Evolutionary conservation across 1,140 invertebrate genomes (phyloP), one percentile per base, ranked within the genome.

Genomic region (Chrysomallon squamiferum): DNA sequence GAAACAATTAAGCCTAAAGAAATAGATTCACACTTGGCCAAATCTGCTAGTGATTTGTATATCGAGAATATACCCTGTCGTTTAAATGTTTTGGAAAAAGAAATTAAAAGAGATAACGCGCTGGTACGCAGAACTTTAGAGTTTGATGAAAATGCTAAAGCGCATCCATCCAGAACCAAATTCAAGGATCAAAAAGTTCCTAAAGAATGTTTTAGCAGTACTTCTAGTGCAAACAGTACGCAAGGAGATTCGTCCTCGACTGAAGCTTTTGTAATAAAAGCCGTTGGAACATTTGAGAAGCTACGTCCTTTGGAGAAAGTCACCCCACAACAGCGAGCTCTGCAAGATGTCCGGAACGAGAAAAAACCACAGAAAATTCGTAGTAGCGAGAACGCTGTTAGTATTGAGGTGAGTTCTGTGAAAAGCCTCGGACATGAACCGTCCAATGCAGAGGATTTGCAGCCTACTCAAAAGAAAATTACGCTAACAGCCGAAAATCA

Each of bases 1-100:
- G 60, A 63, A 22, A 61, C 65, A 5, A 61, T 49, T 27, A 29
- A 33, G 32, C 13, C 32, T 43, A 33, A 6, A 27, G 32, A 62
- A 30, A 20, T 38, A 20, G 32, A 60, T 29, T 41, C 15, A 35
- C 32, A 56, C 15, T 41, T 33, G 38, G 29, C 22, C 15, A 74
- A 77, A 60, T 66, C 72, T 35, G 61, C 68, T 15, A 74, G 68
- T 68, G 78, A 80, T 27, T 38, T 75, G n/a, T 73, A 74, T 33
- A 72, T 80, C 32, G 78, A 80, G 59, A 80, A 75, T 54, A 71
- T 80, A 33, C 65, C 70, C n/a, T 59, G 69, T 2, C 65, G 69
- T 38, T 68, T 80, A 41, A 73, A 45, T 65, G 72, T 61, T 18
- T 61, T 80, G 50, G 76, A 80, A 50, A 59, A 74, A 32, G 72